A percentile compares a stretch with the other conserved stretches of the same genome.
phyloP scores from a whole-genome alignment of 1,140 invertebrate species.

The Plodia interpunctella region DNA sequence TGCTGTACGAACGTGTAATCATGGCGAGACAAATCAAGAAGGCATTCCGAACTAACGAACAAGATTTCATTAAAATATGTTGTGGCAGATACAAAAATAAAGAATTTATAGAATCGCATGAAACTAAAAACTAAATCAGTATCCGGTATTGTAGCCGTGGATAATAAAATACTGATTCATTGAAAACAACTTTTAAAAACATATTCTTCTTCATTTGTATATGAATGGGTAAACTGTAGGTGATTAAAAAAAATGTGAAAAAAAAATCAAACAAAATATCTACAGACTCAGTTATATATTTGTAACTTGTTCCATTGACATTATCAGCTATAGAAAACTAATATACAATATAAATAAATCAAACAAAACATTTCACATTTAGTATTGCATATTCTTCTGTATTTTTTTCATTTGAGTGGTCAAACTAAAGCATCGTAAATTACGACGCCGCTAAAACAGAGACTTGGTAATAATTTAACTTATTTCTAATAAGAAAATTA shows the following conservation, averaged over 20 bases:
- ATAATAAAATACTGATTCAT: too few relatives aligned
- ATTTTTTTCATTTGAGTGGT: neutral
- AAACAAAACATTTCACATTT: too few relatives aligned
- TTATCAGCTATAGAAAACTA: too few relatives aligned
- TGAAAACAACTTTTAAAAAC: too few relatives aligned
- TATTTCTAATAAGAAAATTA: slow-evolving; percentile 71
- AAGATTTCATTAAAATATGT: slow-evolving; percentile 68
- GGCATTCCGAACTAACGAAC: slow-evolving; percentile 49
- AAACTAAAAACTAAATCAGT: neutral
- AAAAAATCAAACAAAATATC: too few relatives aligned
- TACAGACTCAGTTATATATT: too few relatives aligned
- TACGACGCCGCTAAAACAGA: slow-evolving; percentile 70
- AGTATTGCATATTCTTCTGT: neutral
- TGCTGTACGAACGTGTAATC: slow-evolving; percentile 21
- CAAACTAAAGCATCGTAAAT: slow-evolving; percentile 38
- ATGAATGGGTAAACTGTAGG: too few relatives aligned
- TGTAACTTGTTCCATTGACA: too few relatives aligned
- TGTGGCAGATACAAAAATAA: slow-evolving; percentile 11
- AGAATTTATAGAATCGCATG: neutral
- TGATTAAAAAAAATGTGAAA: too few relatives aligned
- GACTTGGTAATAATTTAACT: slow-evolving; percentile 59
- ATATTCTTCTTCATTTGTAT: too few relatives aligned
- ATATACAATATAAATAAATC: too few relatives aligned
- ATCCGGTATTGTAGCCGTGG: too few relatives aligned
- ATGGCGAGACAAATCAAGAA: slow-evolving; percentile 12